Evolutionary conservation across 2,113 vertebrate genomes (phyloP), one percentile per base, ranked within the genome.

Genomic region (Struthio camelus): DNA sequence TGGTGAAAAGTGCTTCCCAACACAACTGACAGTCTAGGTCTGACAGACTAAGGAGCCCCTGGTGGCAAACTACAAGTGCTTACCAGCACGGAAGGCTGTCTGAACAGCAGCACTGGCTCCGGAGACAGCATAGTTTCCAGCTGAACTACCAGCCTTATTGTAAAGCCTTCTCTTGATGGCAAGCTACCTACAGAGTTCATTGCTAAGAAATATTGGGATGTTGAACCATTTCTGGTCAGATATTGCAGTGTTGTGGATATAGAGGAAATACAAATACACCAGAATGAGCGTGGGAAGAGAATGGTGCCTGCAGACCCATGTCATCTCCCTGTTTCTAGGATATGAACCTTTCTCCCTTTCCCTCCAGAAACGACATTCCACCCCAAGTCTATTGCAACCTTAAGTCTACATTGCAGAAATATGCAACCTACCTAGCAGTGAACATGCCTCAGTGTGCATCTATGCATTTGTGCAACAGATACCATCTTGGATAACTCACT

Each of bases 401-500:
- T 42, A 51, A 61, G 32, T 53, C 6, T 86, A 6, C 51, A 32
- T 11, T 67, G 46, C 42, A 72, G 80, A 93, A 17, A 28, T 19
- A 7, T 5, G 23, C 24, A 75, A 58, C 46, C 62, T 16, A 46
- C 86, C n/a, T 6, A 32, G 27, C 65, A 44, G 50, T 36, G 70
- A 86, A 32, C 24, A 18, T 36, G 6, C 36, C 78, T 51, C 28
- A 71, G 50, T 46, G 51, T 73, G 36, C 38, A 92, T 81, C 72
- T 78, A 46, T 58, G 51, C 56, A 34, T 87, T 90, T 90, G 62
- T 91, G 78, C 85, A 95, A 95, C 89, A 94, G 96, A 95, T 89
- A 89, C 86, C 77, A 96, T 92, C 83, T 91, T 95, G 92, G 90
- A 72, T 95, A 96, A 80, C 89, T 69, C 48, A 36, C 77, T 87